Evolutionary conservation across 2,113 vertebrate genomes (phyloP).

Genomic region (Turdus rufiventris): DNA sequence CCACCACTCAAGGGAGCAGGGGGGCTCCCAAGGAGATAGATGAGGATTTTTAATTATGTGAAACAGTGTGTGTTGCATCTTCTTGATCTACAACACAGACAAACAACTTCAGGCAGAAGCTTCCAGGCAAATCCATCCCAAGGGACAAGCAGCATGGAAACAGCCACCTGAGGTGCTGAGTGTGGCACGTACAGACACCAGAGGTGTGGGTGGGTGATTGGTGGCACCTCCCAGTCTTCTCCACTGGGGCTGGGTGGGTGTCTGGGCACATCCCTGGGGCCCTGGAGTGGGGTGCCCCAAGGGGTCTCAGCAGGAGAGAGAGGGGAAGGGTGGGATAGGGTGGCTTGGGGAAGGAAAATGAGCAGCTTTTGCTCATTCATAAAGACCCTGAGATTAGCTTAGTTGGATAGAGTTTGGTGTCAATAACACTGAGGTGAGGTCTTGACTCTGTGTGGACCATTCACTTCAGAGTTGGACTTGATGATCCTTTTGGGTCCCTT

Average conservation of each 20-base stretch:
- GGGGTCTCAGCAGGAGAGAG: accelerated
- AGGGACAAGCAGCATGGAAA: not conserved
- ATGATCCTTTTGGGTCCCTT: not conserved
- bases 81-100: not conserved
- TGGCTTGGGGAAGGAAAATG: not conserved
- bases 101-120: not conserved
- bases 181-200: not conserved
- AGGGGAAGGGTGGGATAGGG: not conserved
- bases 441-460: not conserved
- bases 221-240: not conserved
- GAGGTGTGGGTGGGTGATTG: not conserved
- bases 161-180: not conserved
- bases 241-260: not conserved
- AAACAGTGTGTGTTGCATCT: not conserved
- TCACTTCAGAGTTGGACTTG: not conserved
- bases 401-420: not conserved
- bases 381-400: not conserved
- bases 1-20: not conserved
- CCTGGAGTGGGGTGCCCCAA: accelerated
- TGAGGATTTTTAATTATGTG: not conserved
- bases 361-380: not conserved
- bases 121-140: not conserved
- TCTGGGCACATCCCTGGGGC: not conserved
- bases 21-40: not conserved
- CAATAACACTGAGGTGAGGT: not conserved